A percentile compares a stretch with the other conserved stretches of the same genome.
Conservation (phyloP, 2,113 vertebrate genomes). For the Petrocephalus zakoni region DNA sequence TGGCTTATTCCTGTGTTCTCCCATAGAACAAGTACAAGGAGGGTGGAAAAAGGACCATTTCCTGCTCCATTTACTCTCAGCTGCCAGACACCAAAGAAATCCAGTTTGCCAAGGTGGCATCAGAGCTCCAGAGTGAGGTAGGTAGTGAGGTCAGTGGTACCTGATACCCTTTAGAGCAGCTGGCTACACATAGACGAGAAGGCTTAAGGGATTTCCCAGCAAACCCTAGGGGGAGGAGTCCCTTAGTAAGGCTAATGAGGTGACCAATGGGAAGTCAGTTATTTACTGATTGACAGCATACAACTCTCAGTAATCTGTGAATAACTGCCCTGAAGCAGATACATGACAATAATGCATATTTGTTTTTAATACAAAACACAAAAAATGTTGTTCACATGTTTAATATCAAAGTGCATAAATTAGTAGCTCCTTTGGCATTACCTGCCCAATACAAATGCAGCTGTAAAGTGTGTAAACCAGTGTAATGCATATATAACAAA, state of each 20-base stretch:
- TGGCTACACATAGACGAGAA: neutral
- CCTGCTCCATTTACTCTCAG: conserved; percentile 71
- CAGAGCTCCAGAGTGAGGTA: conserved; percentile 82
- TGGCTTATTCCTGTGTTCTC: neutral
- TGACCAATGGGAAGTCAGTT: neutral
- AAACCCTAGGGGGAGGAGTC: neutral
- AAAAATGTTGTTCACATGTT: too few species aligned
- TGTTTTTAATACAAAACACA: too few species aligned
- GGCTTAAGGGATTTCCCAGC: neutral
- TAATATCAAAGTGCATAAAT: too few species aligned
- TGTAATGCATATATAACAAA: too few species aligned
- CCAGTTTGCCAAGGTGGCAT: conserved; percentile 72
- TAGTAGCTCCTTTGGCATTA: too few species aligned
- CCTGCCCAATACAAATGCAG: too few species aligned
- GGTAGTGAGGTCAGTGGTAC: neutral
- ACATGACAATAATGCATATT: neutral
- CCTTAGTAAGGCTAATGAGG: neutral
- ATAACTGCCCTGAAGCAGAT: neutral
- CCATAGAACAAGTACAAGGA: conserved; percentile 18
- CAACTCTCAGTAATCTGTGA: neutral
- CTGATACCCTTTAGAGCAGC: neutral
- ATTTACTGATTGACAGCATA: neutral
- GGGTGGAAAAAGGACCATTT: conserved; percentile 33
- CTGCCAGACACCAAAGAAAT: conserved; percentile 82
- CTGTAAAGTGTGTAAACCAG: too few species aligned